Percentiles rank a stretch among this genome's conserved stretches.
These are phyloP conservation scores for Trichomycterus rosablanca DNA, from an alignment of 2,113 vertebrate genomes.

Conservation along the genomic window DNA sequence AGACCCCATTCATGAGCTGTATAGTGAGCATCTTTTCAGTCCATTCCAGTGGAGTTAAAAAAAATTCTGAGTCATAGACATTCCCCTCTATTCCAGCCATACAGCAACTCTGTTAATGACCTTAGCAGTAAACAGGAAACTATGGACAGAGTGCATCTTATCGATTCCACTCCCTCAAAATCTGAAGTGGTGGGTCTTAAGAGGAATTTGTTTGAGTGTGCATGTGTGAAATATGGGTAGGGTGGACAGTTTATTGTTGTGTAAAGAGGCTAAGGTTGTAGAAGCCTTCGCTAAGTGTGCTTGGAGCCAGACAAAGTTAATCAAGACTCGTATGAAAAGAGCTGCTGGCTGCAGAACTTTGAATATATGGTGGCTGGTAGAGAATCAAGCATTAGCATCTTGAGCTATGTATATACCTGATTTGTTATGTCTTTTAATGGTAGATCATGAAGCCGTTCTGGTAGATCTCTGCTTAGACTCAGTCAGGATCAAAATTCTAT, in stretches of 20 bases:
- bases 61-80: slow-evolving; percentile 30
- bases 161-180: slow-evolving; percentile 34
- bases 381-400: background rate
- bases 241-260: slow-evolving; percentile 38
- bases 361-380: slow-evolving; percentile 18
- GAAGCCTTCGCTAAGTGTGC: slow-evolving; percentile 45
- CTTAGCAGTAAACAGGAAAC: slow-evolving; percentile 46
- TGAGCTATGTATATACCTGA: slow-evolving; percentile 8
- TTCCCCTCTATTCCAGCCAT: slow-evolving; percentile 36
- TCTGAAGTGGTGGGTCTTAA: slow-evolving; percentile 40
- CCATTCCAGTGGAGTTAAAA: slow-evolving; percentile 5
- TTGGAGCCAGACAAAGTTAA: slow-evolving; percentile 48
- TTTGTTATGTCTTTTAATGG: slow-evolving; percentile 16
- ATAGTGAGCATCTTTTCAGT: slow-evolving; percentile 11
- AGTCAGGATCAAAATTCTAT: slow-evolving; percentile 1
- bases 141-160: slow-evolving; percentile 41
- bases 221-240: slow-evolving; percentile 34
- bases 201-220: slow-evolving; percentile 43
- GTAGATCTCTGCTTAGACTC: slow-evolving; percentile 15
- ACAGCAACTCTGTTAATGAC: slow-evolving; percentile 38
- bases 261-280: slow-evolving; percentile 36
- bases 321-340: slow-evolving; percentile 35
- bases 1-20: background rate
- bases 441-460: slow-evolving; percentile 17
- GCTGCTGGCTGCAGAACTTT: slow-evolving; percentile 36